Conservation (phyloP, 2,888 invertebrate species). For the Galeruca laticollis region DNA sequence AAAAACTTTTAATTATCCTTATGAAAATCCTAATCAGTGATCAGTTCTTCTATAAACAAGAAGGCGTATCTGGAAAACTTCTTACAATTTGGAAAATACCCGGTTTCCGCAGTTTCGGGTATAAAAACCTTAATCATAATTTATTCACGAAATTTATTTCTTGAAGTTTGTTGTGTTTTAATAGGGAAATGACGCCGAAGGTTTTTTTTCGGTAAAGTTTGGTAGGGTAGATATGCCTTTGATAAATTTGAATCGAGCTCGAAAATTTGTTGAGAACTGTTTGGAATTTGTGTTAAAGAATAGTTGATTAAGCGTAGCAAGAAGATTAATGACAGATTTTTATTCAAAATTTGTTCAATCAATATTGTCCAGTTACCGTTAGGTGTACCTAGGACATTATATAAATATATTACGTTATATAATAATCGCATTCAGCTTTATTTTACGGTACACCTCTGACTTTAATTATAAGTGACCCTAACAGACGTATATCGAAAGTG, state of each 20-base stretch:
- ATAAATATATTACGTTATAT: too few species aligned
- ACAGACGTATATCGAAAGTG: too few species aligned
- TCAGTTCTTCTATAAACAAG: constrained; percentile 37
- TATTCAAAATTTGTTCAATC: too few species aligned
- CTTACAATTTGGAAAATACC: constrained; percentile 23
- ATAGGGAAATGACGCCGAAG: constrained; percentile 19
- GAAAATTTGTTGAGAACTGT: not conserved
- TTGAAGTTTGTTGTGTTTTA: constrained; percentile 11
- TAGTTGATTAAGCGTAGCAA: not conserved
- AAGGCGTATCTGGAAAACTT: constrained; percentile 31
- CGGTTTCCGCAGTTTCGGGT: constrained; percentile 13
- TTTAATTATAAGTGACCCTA: too few species aligned
- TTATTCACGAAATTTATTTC: constrained; percentile 21
- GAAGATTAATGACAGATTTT: not conserved
- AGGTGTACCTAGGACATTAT: too few species aligned
- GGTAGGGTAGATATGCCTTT: constrained; percentile 1
- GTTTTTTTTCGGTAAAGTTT: constrained; percentile 11
- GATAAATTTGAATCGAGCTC: not conserved
- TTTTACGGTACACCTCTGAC: too few species aligned
- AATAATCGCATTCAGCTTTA: too few species aligned
- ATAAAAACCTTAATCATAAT: constrained; percentile 30
- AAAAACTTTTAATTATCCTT: constrained; percentile 33
- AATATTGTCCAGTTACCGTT: too few species aligned
- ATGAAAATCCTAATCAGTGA: constrained; percentile 35
- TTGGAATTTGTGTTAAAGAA: not conserved